Conservation (phyloP, 30 jellyfish, hydroid and myxozoan genomes). For the Sanderia malayensis region DNA sequence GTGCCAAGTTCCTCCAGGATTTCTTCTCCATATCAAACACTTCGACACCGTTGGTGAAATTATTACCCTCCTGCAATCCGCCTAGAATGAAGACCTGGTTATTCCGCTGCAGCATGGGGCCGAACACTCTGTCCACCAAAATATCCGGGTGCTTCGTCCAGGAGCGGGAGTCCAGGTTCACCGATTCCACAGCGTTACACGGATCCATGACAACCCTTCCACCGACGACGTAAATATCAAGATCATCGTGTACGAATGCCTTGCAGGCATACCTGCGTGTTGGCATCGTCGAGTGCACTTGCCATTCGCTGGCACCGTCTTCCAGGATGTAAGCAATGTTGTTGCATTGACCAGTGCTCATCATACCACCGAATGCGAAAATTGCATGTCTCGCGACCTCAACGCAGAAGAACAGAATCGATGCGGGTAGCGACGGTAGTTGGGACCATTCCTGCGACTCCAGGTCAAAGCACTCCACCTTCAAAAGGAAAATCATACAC, state of each 20-base stretch:
- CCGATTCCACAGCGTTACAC: slow-evolving; percentile 49
- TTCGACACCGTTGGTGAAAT: slow-evolving; percentile 42
- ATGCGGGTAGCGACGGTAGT: slow-evolving; percentile 44
- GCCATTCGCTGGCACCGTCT: slow-evolving; percentile 52
- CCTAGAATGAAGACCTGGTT: slow-evolving; percentile 47
- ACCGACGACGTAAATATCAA: slow-evolving; percentile 50
- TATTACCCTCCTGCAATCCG: slow-evolving; percentile 43
- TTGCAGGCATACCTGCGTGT: slow-evolving; percentile 48
- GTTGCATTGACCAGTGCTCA: slow-evolving; percentile 44
- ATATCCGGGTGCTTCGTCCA: slow-evolving; percentile 55
- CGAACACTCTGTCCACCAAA: slow-evolving; percentile 26
- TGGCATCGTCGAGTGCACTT: slow-evolving; percentile 46
- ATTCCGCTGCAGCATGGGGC: slow-evolving; percentile 33
- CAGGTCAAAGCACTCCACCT: slow-evolving; percentile 54
- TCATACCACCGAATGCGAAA: slow-evolving; percentile 54
- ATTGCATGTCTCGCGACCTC: slow-evolving; percentile 13
- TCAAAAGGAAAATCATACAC: no score
- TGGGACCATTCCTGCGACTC: slow-evolving; percentile 42
- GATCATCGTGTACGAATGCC: slow-evolving; percentile 44
- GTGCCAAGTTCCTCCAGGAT: slow-evolving; percentile 30
- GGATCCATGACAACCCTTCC: slow-evolving; percentile 65
- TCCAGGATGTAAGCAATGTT: slow-evolving; percentile 12
- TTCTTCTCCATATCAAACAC: slow-evolving; percentile 28
- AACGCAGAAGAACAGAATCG: slow-evolving; percentile 30
- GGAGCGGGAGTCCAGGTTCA: slow-evolving; percentile 4